phyloP scores from a whole-genome alignment of 2,113 vertebrate genomes.

The Rhabdornis inornatus region DNA sequence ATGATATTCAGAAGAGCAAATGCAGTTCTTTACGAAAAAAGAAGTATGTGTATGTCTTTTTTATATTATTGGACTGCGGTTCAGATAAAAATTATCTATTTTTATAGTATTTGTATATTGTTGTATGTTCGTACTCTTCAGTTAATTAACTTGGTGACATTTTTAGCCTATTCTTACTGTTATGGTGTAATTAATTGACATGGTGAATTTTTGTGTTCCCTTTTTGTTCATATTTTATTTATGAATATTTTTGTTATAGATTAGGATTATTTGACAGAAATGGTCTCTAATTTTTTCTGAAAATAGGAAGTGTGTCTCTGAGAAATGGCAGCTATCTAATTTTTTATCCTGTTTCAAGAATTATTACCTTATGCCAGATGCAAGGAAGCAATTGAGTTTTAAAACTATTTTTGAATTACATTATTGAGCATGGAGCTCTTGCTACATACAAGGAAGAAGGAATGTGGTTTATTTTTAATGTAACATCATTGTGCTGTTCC shows the following conservation, averaged over 20 bases:
- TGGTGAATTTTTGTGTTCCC: background rate
- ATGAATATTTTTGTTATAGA: background rate
- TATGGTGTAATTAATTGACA: background rate
- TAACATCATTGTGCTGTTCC: background rate
- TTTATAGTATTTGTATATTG: background rate
- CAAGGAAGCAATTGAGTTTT: background rate
- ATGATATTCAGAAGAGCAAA: constrained; percentile 48
- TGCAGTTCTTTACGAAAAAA: constrained; percentile 63
- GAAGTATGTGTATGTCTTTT: constrained; percentile 30
- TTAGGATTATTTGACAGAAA: background rate
- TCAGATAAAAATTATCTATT: background rate
- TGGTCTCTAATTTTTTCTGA: background rate
- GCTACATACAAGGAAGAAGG: background rate
- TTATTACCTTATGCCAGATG: background rate
- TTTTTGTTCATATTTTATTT: background rate
- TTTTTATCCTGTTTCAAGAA: background rate
- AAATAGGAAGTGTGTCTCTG: background rate
- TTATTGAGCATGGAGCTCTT: background rate
- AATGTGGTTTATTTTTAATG: background rate
- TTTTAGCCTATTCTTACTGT: background rate
- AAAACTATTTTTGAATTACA: background rate
- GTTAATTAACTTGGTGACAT: background rate
- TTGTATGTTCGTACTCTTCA: background rate
- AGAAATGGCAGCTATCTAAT: background rate
- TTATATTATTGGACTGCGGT: background rate